Conservation (phyloP, 1,140 invertebrate genomes). For the Teleogryllus occipitalis region DNA sequence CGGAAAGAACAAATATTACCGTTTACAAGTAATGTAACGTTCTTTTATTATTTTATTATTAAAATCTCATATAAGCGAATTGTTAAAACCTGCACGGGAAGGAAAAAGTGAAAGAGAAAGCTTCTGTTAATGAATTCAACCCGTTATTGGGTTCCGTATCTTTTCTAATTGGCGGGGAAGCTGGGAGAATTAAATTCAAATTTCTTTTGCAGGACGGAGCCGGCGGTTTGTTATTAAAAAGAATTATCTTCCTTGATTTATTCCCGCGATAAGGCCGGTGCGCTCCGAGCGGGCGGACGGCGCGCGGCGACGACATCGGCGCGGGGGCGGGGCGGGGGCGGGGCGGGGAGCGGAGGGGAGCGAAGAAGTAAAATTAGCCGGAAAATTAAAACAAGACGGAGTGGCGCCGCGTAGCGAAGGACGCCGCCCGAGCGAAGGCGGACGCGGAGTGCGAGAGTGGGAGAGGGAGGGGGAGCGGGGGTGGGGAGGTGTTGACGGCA, state of each 20-base stretch:
- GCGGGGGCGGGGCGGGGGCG: no score
- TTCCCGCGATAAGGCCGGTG: background rate
- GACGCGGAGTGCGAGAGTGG: no score
- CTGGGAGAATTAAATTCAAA: slow-evolving; percentile 1
- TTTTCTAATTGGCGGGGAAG: background rate
- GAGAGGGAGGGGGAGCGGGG: no score
- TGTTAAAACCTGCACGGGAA: background rate
- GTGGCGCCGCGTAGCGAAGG: no score
- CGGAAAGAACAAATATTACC: background rate
- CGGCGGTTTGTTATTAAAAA: slow-evolving; percentile 4
- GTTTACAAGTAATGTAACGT: background rate
- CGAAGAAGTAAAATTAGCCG: no score
- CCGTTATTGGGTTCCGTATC: background rate
- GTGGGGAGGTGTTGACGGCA: no score
- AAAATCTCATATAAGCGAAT: slow-evolving; percentile 1
- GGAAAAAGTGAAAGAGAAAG: background rate
- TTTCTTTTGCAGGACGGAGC: background rate
- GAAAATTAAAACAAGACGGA: no score
- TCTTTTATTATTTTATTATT: slow-evolving; percentile 6
- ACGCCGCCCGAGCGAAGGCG: no score
- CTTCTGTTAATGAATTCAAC: background rate
- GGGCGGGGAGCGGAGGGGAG: no score
- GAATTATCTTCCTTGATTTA: slow-evolving; percentile 5
- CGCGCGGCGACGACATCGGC: no score
- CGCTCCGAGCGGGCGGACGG: no score